Evolutionary conservation across 23 tunicate species (phyloP).

Genomic region (Phallusia fumigata): DNA sequence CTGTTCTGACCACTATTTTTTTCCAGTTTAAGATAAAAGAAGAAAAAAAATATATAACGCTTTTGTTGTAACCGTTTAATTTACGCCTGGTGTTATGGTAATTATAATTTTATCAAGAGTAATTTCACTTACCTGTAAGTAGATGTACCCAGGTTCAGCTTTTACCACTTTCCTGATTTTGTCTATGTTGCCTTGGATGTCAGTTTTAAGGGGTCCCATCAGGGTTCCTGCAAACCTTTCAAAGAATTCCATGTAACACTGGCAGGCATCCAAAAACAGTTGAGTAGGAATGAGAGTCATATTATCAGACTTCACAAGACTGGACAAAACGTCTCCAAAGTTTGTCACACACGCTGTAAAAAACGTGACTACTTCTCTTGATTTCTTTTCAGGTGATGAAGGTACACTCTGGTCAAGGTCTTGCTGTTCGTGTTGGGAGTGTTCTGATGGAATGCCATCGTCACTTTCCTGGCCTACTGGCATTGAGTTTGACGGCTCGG

Average conservation of each 20-base stretch:
- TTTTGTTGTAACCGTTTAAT: too few relatives aligned
- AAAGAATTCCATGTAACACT: constrained; percentile 34
- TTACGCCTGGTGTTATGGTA: too few relatives aligned
- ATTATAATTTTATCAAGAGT: background rate
- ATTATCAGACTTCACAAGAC: background rate
- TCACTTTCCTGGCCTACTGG: background rate
- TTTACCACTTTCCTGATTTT: constrained; percentile 32
- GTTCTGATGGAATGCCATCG: background rate
- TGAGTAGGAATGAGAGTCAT: constrained; percentile 19
- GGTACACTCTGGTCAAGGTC: background rate
- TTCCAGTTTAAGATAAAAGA: too few relatives aligned
- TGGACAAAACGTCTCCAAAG: constrained; percentile 27
- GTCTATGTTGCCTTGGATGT: constrained; percentile 31
- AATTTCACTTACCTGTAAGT: constrained; percentile 20
- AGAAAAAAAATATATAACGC: too few relatives aligned
- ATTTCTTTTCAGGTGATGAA: background rate
- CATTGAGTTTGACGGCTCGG: background rate
- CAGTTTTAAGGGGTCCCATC: constrained; percentile 46
- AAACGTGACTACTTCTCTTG: constrained; percentile 12
- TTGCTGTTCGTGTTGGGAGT: background rate
- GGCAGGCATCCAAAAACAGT: constrained; percentile 45
- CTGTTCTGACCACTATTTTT: too few relatives aligned
- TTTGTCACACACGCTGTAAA: constrained; percentile 1
- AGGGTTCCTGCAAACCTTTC: constrained; percentile 59
- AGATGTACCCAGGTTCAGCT: constrained; percentile 7